phyloP scores from a whole-genome alignment of 2,113 vertebrate species.

The Theristicus caerulescens region DNA sequence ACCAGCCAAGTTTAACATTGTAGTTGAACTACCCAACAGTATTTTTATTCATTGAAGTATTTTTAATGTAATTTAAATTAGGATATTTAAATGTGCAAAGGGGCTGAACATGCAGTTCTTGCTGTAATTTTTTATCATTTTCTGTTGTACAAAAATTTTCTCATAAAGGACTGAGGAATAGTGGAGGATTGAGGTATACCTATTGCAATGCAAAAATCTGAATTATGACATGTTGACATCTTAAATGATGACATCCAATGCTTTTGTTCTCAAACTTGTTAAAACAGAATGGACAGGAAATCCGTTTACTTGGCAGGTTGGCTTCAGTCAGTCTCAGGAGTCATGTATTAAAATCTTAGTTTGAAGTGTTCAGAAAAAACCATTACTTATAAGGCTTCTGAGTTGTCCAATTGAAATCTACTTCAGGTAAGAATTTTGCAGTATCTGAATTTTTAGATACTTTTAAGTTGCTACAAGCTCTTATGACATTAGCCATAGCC shows the following conservation, averaged over 20 bases:
- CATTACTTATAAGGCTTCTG: neutral
- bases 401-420: neutral
- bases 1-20: neutral
- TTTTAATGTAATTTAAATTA: neutral
- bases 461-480: neutral
- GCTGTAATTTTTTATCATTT: neutral
- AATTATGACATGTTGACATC: neutral
- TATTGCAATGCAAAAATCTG: neutral
- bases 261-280: neutral
- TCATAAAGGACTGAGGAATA: neutral
- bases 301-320: neutral
- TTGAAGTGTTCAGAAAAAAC: neutral
- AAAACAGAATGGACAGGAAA: neutral
- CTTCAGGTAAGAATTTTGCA: neutral
- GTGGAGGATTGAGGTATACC: neutral
- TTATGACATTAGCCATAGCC: neutral
- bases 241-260: neutral
- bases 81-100: neutral
- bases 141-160: neutral
- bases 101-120: neutral
- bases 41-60: neutral
- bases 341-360: neutral
- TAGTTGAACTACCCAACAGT: neutral
- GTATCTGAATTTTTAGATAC: neutral
- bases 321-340: neutral